Evolutionary conservation across 2,113 vertebrate species (phyloP).

Genomic region (Labeo catla): DNA sequence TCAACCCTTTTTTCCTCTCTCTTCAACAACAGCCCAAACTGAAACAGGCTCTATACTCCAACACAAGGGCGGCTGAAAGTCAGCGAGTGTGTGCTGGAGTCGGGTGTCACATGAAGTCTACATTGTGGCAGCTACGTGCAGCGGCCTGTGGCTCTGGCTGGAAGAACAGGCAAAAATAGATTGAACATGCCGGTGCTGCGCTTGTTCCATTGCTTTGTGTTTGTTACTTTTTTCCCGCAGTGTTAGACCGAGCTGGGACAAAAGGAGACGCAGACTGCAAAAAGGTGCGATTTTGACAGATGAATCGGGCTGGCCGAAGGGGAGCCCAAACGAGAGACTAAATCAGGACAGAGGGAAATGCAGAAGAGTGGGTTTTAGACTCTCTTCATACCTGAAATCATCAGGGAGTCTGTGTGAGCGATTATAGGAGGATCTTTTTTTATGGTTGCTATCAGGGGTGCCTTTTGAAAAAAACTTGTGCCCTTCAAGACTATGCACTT

Average conservation of each 20-base stretch:
- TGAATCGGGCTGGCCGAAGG: slow-evolving; percentile 36
- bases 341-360: slow-evolving; percentile 47
- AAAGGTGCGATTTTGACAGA: slow-evolving; percentile 41
- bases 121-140: slow-evolving; percentile 54
- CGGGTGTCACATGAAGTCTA: slow-evolving; percentile 58
- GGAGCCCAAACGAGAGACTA: slow-evolving; percentile 18
- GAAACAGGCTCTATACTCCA: slow-evolving; percentile 28
- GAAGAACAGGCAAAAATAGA: slow-evolving; percentile 57
- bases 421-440: slow-evolving; percentile 22
- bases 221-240: slow-evolving; percentile 40
- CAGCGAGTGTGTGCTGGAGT: slow-evolving; percentile 42
- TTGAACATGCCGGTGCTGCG: slow-evolving; percentile 48
- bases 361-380: slow-evolving; percentile 16
- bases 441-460: slow-evolving; percentile 12
- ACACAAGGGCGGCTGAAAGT: slow-evolving; percentile 59
- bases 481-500: slow-evolving; percentile 20
- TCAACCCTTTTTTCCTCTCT: slow-evolving; percentile 13
- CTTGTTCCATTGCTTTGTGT: slow-evolving; percentile 40
- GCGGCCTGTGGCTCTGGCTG: slow-evolving; percentile 55
- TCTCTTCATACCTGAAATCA: slow-evolving; percentile 38
- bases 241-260: slow-evolving; percentile 35
- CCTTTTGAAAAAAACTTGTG: slow-evolving; percentile 30
- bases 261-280: slow-evolving; percentile 28
- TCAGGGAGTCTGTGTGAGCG: slow-evolving; percentile 25
- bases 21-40: slow-evolving; percentile 37